Conservation (phyloP, 2,888 invertebrate genomes). For the Xylota segnis region DNA sequence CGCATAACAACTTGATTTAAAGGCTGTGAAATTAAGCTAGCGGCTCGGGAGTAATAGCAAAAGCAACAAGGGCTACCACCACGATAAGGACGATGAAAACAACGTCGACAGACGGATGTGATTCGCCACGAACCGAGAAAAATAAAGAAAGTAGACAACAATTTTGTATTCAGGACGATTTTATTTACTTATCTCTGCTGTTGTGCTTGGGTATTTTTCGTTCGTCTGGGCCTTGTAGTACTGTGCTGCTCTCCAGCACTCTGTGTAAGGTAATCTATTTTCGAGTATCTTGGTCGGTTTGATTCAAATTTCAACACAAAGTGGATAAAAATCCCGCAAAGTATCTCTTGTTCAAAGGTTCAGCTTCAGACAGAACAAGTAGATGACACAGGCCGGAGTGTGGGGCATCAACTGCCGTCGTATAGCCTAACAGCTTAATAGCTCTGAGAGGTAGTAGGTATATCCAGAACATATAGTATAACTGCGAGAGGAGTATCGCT, state of each 20-base stretch:
- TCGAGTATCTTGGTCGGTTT: constrained; percentile 72
- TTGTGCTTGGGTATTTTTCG: constrained; percentile 9
- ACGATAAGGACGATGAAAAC: not conserved
- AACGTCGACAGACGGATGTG: constrained; percentile 28
- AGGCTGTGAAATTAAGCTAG: constrained; percentile 77
- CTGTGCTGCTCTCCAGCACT: constrained; percentile 16
- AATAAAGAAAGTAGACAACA: constrained; percentile 49
- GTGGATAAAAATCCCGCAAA: constrained; percentile 67
- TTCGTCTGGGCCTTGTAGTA: constrained; percentile 6
- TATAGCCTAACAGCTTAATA: constrained; percentile 49
- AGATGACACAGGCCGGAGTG: constrained; percentile 15
- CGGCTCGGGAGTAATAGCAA: constrained; percentile 38
- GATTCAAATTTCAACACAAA: constrained; percentile 71
- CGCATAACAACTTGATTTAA: constrained; percentile 77
- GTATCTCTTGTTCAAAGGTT: constrained; percentile 40
- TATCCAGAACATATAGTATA: not conserved
- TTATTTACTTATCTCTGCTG: constrained; percentile 64
- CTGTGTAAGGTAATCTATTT: constrained; percentile 71
- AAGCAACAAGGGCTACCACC: constrained; percentile 52
- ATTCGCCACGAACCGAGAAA: constrained; percentile 16
- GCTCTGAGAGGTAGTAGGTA: constrained; percentile 4
- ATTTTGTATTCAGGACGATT: constrained; percentile 69
- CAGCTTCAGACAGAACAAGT: constrained; percentile 30
- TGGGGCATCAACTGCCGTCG: constrained; percentile 44
- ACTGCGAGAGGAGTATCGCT: constrained; percentile 5